These are phyloP conservation scores for Malaclemys terrapin DNA, from an alignment of 2,113 vertebrate species.

Conservation along the genomic window DNA sequence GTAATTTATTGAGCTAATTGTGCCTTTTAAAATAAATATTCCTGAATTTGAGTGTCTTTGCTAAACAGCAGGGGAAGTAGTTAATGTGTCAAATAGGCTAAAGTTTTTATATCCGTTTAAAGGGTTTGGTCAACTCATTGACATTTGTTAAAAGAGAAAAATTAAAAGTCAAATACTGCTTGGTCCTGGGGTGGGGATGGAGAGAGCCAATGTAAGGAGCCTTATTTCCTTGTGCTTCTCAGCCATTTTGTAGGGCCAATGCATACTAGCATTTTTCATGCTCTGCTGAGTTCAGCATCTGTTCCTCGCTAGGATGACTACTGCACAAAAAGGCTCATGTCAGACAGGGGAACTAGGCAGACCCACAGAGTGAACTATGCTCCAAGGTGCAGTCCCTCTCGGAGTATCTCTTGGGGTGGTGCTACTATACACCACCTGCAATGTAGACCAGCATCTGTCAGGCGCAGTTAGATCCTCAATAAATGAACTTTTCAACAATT, in stretches of 20 bases:
- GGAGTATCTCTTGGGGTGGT: background rate
- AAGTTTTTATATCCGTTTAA: slow-evolving; percentile 24
- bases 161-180: background rate
- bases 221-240: background rate
- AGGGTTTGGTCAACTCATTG: background rate
- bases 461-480: background rate
- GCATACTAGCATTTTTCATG: background rate
- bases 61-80: slow-evolving; percentile 39
- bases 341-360: background rate
- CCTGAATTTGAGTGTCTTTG: background rate
- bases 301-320: background rate
- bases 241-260: background rate
- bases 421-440: accelerated
- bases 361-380: background rate
- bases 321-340: too few relatives aligned
- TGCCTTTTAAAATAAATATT: background rate
- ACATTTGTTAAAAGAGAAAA: background rate
- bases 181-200: background rate
- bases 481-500: background rate
- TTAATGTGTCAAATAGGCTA: slow-evolving; percentile 52
- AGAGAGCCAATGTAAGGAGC: background rate
- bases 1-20: background rate
- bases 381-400: too few relatives aligned
- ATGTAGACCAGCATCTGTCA: background rate
- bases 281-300: background rate